Evolutionary conservation across 1,140 invertebrate species (phyloP), one percentile per base, ranked within the genome.

Genomic region (Vollenhovia emeryi): DNA sequence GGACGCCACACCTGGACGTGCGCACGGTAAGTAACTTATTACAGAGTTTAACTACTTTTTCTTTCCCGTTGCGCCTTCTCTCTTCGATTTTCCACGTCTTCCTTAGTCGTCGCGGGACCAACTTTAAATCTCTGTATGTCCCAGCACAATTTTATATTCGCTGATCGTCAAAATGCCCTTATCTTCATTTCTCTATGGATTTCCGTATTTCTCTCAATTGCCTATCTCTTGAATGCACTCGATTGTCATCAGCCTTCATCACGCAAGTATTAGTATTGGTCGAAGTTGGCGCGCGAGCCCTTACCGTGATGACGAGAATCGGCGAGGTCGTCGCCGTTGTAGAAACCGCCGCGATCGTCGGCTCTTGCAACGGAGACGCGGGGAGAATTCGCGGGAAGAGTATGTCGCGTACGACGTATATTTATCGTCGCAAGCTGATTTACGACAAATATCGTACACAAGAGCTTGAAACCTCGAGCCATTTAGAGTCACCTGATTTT

Each of bases 1-100:
- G 90, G 91, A 92, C 90, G 91, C 92, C 89, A 92, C 91, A 86
- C 84, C 90, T 91, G 91, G 91, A 92, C 91, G 90, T 91, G 87
- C 88, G 89, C 86, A 84, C 86, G 89, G 87, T 91, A 90, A 90
- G 86, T 90, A 90, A 90, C 86, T 91, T 90, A 87, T 83, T 83
- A 76, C 73, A 88, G 75, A 86, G 59, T 86, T 68, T 89, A 85
- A 86, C 74, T 89, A 91, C 52, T 82, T 79, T 55, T 62, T 86
- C 55, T 62, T 87, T 86, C 40, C 73, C 36, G 24, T 74, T 83
- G 50, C 73, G 57, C 60, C 36, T 86, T 68, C 52, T 66, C 59
- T 57, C 45, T 71, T 90, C 59, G 21, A 27, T 80, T 86, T 57
- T 87, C 18, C 21, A 50, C 21, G 27, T 79, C 27, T 60, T 45